Percentiles rank a stretch among this genome's conserved stretches.
phyloP scores from a whole-genome alignment of 2,113 vertebrate species.

The Eubucco bourcierii region DNA sequence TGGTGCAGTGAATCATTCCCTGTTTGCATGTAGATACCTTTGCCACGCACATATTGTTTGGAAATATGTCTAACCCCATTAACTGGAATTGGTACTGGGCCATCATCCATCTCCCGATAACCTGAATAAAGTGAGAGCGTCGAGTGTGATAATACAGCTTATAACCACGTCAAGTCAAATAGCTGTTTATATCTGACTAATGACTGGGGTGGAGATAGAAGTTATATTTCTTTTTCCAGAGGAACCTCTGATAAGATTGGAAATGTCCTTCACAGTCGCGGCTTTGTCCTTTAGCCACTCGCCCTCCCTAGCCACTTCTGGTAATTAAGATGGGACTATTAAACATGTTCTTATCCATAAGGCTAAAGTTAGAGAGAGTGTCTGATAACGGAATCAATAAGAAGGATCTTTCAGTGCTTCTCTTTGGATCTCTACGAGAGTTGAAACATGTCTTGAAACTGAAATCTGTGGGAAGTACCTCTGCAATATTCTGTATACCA shows the following conservation, averaged over 20 bases:
- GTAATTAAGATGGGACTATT: constrained; percentile 30
- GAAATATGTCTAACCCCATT: constrained; percentile 4
- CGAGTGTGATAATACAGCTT: not conserved
- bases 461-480: not conserved
- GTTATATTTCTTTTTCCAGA: not conserved
- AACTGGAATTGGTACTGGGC: not conserved
- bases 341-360: not conserved
- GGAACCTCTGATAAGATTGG: constrained; percentile 10
- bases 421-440: not conserved
- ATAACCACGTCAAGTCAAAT: not conserved
- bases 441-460: not conserved
- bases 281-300: constrained; percentile 7
- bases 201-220: not conserved
- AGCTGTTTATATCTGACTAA: constrained; percentile 30
- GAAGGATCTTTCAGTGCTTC: not conserved
- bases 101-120: constrained; percentile 7
- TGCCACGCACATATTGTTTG: not conserved
- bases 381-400: not conserved
- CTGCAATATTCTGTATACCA: not conserved
- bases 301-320: not conserved
- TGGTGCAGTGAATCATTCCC: not conserved
- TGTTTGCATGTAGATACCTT: not conserved
- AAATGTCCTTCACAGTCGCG: not conserved
- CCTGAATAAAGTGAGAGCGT: not conserved
- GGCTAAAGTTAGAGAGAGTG: not conserved